phyloP scores from a whole-genome alignment of 2,797 vertebrate genomes.

The Coendou prehensilis region DNA sequence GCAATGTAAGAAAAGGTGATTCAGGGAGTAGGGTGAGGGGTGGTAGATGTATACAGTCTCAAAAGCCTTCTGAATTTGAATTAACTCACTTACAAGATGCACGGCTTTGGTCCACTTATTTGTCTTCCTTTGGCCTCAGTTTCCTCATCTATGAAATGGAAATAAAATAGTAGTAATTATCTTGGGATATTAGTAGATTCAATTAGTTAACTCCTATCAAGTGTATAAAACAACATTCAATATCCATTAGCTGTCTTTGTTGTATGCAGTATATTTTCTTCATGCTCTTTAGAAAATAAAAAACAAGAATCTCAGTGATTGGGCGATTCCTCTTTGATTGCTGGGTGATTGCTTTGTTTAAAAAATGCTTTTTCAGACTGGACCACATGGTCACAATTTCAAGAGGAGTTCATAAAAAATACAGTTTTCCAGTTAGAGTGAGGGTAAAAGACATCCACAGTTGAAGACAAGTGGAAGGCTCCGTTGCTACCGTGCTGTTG shows the following conservation, averaged over 20 bases:
- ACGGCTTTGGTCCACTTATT: neutral
- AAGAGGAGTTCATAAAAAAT: constrained; percentile 19
- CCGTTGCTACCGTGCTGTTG: neutral
- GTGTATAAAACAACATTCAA: neutral
- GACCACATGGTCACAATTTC: neutral
- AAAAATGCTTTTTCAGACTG: neutral
- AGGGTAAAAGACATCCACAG: constrained; percentile 7
- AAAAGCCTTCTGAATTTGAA: neutral
- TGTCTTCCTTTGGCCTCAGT: neutral
- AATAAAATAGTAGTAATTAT: constrained; percentile 18
- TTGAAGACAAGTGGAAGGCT: neutral
- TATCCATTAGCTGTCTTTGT: neutral
- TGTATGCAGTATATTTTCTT: neutral
- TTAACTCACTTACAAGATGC: neutral
- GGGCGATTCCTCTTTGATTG: constrained; percentile 7
- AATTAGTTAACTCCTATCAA: neutral
- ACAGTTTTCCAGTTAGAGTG: constrained; percentile 4
- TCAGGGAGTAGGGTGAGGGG: too few relatives aligned
- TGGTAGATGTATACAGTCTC: neutral
- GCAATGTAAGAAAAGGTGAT: neutral
- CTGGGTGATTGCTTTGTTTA: constrained; percentile 20
- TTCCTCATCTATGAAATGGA: constrained; percentile 37
- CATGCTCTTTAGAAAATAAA: neutral
- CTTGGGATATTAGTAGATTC: neutral
- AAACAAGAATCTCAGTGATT: neutral